Evolutionary conservation across 2,113 vertebrate species (phyloP).

Genomic region (Corythoichthys intestinalis): DNA sequence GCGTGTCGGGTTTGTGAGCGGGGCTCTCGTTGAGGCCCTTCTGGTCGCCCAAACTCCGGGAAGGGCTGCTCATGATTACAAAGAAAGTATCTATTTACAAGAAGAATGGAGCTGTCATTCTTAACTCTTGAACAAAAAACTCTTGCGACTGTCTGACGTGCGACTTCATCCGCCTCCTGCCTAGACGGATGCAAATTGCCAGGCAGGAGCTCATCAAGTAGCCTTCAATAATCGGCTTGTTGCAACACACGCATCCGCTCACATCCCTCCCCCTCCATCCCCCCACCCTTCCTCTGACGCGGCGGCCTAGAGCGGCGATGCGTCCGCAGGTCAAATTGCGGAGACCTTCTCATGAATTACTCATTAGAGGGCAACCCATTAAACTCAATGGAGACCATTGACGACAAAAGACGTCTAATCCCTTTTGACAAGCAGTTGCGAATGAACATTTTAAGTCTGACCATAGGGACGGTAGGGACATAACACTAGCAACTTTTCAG

Average conservation of each 20-base stretch:
- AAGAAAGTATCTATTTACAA: neutral
- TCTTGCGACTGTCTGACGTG: neutral
- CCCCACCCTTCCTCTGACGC: slow-evolving; percentile 9
- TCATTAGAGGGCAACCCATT: neutral
- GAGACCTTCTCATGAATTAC: slow-evolving; percentile 5
- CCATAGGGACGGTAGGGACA: too few relatives aligned
- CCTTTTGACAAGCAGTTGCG: too few relatives aligned
- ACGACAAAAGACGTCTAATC: too few relatives aligned
- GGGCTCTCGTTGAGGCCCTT: slow-evolving; percentile 36
- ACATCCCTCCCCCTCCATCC: slow-evolving; percentile 27
- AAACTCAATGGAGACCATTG: neutral
- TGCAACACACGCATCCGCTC: slow-evolving; percentile 44
- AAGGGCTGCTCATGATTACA: slow-evolving; percentile 45
- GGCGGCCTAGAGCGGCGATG: slow-evolving; percentile 9
- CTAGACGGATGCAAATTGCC: slow-evolving; percentile 33
- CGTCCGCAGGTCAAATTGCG: slow-evolving; percentile 27
- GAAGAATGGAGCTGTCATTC: neutral
- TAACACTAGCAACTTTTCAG: too few relatives aligned
- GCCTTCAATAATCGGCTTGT: slow-evolving; percentile 72
- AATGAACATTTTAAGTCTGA: too few relatives aligned
- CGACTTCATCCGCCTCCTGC: slow-evolving; percentile 13
- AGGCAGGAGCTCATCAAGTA: slow-evolving; percentile 38
- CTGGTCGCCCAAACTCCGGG: slow-evolving; percentile 38
- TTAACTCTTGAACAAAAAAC: neutral
- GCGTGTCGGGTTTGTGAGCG: slow-evolving; percentile 35